Evolutionary conservation across 2,888 invertebrate genomes (phyloP), one percentile per base, ranked within the genome.

Genomic region (Pterobdella sp.): DNA sequence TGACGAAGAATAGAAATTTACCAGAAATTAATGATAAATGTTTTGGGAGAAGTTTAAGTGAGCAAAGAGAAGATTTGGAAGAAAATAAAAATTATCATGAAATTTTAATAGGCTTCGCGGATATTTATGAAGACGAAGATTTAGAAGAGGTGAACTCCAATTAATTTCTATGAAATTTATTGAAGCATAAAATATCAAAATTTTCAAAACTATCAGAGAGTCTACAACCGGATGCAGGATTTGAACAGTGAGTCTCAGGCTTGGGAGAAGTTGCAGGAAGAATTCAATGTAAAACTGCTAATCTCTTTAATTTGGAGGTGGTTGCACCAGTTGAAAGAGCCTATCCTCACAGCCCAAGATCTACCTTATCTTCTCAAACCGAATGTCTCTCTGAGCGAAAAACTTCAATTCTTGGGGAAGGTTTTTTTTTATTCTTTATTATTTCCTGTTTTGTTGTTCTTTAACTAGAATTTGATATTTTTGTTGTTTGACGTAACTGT

Each of bases 241-340:
- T 66, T 73, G 34, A 74, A 74, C 60, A n/a, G 10, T 14, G n/a
- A 31, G 14, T 31, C 35, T n/a, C 60, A 36, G 37, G 74, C 34
- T 29, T 74, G 74, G 74, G 68, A 35, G 4, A 65, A 32, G n/a
- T 35, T 91, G 36, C 86, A 87, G 72, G 84, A 87, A 67, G 91
- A 91, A 85, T 88, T 87, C 72, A 85, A 87, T 80, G 80, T 90
- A 1, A 83, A 85, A 14, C 85, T 91, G 29, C 81, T 91, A 56
- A 85, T 88, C 0, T 77, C 79, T 64, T 82, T 92, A 2, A 83
- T 91, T 52, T 89, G 88, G 82, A 88, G 90, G 77, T 92, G 91
- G 91, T 81, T 92, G 72, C 91, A 91, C 80, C 88, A 88, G 31
- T 83, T 92, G 66, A 89, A 89, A 81, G 82, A 82, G 68, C 82